Evolutionary conservation across 2,888 invertebrate species (phyloP), one percentile per base, ranked within the genome.

Genomic region (Sminthurides aquaticus): DNA sequence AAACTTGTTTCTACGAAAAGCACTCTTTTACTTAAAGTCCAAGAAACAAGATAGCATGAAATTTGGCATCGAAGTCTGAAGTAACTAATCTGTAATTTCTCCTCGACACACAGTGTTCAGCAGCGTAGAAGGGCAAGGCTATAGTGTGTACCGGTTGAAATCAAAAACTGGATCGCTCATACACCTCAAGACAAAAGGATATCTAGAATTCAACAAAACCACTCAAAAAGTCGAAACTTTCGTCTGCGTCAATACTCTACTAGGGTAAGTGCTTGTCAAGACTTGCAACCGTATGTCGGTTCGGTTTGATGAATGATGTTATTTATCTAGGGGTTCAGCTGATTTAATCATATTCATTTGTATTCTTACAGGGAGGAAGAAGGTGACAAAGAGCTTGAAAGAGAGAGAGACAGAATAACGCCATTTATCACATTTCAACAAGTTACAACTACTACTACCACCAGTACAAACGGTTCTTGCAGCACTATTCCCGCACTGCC

Each of bases 31-130:
- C n/a, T n/a, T n/a, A n/a, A n/a, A n/a, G n/a, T n/a, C n/a, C n/a
- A n/a, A n/a, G n/a, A n/a, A n/a, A n/a, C n/a, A n/a, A n/a, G n/a
- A n/a, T n/a, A n/a, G n/a, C n/a, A n/a, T n/a, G n/a, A 52, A 15
- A 22, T 52, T n/a, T 52, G n/a, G n/a, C n/a, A 20, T n/a, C 20
- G 24, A 52, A n/a, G n/a, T n/a, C n/a, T n/a, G n/a, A n/a, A n/a
- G n/a, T n/a, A n/a, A n/a, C n/a, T n/a, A 34, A 34, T 60, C 2
- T 34, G 2, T 49, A 11, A 28, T 67, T 71, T 8, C n/a, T n/a
- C n/a, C n/a, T n/a, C n/a, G n/a, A n/a, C n/a, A n/a, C n/a, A n/a
- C 77, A 88, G 88, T 92, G 91, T 91, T 91, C 79, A 89, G 89
- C 77, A 86, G 86, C 76, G 87, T 87, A 66, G 88, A 88, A 77